Conservation (phyloP, 1,140 invertebrate genomes). For the Acromyrmex echinatior region DNA sequence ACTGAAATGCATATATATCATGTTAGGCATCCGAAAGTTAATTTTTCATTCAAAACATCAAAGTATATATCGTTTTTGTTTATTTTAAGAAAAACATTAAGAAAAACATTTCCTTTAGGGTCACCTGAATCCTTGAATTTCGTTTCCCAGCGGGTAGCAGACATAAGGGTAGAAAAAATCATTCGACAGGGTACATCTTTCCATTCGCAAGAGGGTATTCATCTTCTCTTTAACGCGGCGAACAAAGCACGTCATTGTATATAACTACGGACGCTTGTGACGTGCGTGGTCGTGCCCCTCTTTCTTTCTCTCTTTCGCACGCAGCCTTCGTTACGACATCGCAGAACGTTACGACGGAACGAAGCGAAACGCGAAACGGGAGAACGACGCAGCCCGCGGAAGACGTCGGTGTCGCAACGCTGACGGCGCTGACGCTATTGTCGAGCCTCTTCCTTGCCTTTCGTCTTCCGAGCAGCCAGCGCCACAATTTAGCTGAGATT, state of each 20-base stretch:
- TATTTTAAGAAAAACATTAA: no score
- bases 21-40: background rate
- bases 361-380: constrained; percentile 33
- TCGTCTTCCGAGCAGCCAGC: constrained; percentile 26
- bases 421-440: constrained; percentile 23
- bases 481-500: constrained; percentile 30
- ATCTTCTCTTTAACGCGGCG: background rate
- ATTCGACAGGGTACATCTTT: background rate
- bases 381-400: constrained; percentile 46
- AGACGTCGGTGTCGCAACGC: constrained; percentile 43
- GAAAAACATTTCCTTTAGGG: background rate
- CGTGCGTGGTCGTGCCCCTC: constrained; percentile 52
- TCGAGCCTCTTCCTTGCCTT: constrained; percentile 19
- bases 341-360: constrained; percentile 38
- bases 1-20: no score
- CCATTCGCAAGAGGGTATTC: background rate
- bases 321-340: constrained; percentile 54
- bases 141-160: background rate
- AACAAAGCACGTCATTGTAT: constrained; percentile 54
- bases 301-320: no score
- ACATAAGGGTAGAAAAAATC: constrained; percentile 21
- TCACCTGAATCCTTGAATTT: no score
- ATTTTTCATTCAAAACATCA: background rate
- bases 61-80: no score
- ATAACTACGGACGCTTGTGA: constrained; percentile 18